Percentiles rank a stretch among this genome's conserved stretches.
Evolutionary conservation across 2,888 invertebrate species (phyloP).

Genomic region (Nysson spinosus): DNA sequence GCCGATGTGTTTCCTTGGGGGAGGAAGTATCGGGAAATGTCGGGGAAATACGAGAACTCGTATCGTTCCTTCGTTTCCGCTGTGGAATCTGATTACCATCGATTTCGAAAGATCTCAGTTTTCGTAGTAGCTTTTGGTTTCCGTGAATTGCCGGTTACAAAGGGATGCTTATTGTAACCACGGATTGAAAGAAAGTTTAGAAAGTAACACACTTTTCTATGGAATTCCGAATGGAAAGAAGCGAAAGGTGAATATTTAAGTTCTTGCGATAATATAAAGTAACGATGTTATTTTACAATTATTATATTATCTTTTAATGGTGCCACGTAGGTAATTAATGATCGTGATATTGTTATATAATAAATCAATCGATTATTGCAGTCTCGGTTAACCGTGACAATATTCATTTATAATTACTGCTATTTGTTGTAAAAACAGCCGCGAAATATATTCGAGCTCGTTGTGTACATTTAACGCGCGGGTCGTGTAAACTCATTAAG

Average conservation of each 20-base stretch:
- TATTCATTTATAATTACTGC: too few species aligned
- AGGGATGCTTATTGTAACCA: too few species aligned
- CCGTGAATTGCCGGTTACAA: background rate
- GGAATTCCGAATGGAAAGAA: too few species aligned
- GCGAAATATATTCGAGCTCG: background rate
- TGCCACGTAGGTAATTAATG: too few species aligned
- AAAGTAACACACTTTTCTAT: too few species aligned
- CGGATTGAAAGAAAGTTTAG: too few species aligned
- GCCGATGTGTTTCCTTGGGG: constrained; percentile 24
- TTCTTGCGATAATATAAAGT: background rate
- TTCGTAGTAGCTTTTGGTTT: background rate
- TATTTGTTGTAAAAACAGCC: too few species aligned
- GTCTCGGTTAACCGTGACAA: too few species aligned
- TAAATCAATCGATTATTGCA: too few species aligned
- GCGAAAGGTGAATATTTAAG: too few species aligned
- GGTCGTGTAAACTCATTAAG: constrained; percentile 1
- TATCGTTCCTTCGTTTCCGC: constrained; percentile 22
- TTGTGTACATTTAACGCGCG: constrained; percentile 1
- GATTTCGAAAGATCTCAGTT: background rate
- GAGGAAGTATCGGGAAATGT: constrained; percentile 24
- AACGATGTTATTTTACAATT: constrained; percentile 1
- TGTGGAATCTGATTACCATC: constrained; percentile 36
- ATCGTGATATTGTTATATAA: too few species aligned
- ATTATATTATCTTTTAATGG: too few species aligned
- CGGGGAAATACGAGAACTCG: constrained; percentile 4